Evolutionary conservation across 2,113 vertebrate genomes (phyloP), one percentile per base, ranked within the genome.

Genomic region (Axis porcinus): DNA sequence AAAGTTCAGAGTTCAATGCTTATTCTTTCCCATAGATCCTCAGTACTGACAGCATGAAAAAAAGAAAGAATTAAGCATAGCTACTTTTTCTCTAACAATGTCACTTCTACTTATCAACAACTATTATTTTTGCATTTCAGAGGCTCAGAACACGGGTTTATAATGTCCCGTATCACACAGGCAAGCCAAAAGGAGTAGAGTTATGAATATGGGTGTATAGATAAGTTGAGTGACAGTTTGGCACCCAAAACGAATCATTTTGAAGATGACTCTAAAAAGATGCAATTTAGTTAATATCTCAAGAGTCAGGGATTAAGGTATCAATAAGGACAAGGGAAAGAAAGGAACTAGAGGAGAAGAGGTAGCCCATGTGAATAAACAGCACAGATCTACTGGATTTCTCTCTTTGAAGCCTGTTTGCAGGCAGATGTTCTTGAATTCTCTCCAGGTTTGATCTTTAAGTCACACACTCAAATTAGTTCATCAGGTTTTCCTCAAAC

Each of bases 401-500:
- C 40, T 89, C 91, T 98, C 92, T 88, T 3, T 88, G 11, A 92
- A 94, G 47, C 87, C 57, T 84, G 40, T 98, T 97, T 91, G 36
- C 40, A 58, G 13, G 14, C 45, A 3, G 21, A 47, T 43, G 10
- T 27, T 78, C 23, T 7, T 70, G 47, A 95, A 95, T 83, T 70
- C 13, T 92, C 55, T 95, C 36, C 84, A 83, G 33, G 60, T 82
- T 36, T 86, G 33, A 79, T 94, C 79, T 60, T 78, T 74, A 83
- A 89, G 36, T 3, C 23, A 86, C 43, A 12, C 8, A 27, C 11
- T 86, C 74, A 57, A 54, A 58, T 50, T 82, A 57, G 7, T 70
- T 28, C n/a, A 60, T 33, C 52, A 55, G 40, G 5, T 13, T 45
- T 89, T 76, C 36, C 21, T 62, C 92, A 86, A 54, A 67, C 25